Percentiles rank a stretch among this genome's conserved stretches.
These are phyloP conservation scores for Epizoanthus scotinus DNA, from an alignment of 92 coral and sea anemone genomes.

Conservation along the genomic window DNA sequence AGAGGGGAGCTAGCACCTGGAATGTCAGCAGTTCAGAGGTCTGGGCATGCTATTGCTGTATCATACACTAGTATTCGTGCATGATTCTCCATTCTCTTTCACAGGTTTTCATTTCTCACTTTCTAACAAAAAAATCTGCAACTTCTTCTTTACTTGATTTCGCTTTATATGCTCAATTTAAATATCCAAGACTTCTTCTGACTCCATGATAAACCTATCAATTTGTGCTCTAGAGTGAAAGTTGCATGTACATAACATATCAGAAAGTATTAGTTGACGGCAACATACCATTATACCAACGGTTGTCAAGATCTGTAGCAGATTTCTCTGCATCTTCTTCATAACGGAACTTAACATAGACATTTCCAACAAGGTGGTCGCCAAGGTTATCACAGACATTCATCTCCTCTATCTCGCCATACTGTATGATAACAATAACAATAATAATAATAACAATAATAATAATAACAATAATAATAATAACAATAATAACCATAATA, in stretches of 20 bases:
- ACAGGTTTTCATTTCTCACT: no score
- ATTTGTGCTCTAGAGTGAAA: neutral
- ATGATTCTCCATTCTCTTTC: no score
- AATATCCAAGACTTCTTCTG: no score
- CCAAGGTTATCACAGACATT: conserved; percentile 99
- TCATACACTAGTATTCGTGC: no score
- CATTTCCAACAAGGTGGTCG: conserved; percentile 98
- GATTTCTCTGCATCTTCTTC: conserved; percentile 99
- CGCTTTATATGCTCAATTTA: no score
- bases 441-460: neutral
- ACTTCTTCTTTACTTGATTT: no score
- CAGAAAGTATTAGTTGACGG: neutral
- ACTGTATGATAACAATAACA: conserved; percentile 46
- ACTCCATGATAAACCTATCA: no score
- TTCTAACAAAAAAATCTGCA: no score
- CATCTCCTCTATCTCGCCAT: conserved; percentile 99
- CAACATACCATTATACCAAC: conserved; percentile 97
- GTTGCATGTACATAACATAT: neutral
- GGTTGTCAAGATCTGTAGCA: conserved; percentile 85
- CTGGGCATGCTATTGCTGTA: no score
- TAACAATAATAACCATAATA: neutral
- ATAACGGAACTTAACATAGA: conserved; percentile 97
- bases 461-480: neutral
- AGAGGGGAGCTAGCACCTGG: no score
- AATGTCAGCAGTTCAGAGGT: no score